phyloP scores from a whole-genome alignment of 2,113 vertebrate species.

The Cichladusa arquata region DNA sequence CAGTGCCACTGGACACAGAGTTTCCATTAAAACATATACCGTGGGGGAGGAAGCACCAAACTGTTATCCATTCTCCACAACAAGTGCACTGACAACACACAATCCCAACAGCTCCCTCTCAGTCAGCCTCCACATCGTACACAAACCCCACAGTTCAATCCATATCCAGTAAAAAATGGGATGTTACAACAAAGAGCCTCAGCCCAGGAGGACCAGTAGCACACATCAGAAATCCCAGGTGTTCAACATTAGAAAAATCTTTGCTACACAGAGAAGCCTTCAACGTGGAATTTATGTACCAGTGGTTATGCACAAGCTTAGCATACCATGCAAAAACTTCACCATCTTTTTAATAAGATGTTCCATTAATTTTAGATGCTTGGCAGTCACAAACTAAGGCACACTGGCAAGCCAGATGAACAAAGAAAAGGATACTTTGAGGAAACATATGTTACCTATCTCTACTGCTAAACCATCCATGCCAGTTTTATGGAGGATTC shows the following conservation, averaged over 20 bases:
- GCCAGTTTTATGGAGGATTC: not conserved
- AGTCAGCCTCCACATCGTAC: fast-evolving
- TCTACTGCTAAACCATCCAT: not conserved
- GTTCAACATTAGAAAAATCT: not conserved
- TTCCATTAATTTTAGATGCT: not conserved
- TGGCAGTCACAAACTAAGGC: not conserved
- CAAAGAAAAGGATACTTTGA: not conserved
- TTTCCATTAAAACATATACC: not conserved
- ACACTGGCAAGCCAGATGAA: not conserved
- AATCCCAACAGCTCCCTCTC: not conserved
- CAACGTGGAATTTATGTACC: not conserved
- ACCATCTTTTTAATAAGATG: not conserved
- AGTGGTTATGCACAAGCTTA: not conserved
- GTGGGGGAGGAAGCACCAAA: not conserved
- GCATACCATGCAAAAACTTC: not conserved
- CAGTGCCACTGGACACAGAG: not conserved
- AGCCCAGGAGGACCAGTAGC: not conserved
- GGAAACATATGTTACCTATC: not conserved
- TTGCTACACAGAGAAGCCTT: not conserved
- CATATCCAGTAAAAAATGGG: not conserved
- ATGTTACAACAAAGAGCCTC: not conserved
- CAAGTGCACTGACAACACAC: not conserved
- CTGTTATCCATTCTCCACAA: not conserved
- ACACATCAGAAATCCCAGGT: not conserved
- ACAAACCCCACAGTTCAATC: not conserved